Percentiles rank a stretch among this genome's conserved stretches.
Evolutionary conservation across 2,797 vertebrate genomes (phyloP).

Genomic region (Gephyroberyx darwinii): DNA sequence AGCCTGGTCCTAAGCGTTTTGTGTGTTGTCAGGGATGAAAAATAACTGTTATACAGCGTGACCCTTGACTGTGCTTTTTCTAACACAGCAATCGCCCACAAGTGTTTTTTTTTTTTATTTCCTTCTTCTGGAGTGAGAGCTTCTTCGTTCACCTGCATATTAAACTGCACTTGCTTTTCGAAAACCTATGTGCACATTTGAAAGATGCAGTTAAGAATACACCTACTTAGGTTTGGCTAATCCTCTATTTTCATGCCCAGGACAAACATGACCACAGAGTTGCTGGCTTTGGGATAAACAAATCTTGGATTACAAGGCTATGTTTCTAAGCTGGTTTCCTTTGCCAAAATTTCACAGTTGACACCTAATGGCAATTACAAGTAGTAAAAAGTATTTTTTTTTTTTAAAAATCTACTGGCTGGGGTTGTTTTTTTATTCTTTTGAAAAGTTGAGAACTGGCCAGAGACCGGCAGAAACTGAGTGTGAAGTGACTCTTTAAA

Average conservation of each 20-base stretch:
- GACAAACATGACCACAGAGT: not conserved
- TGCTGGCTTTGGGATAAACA: not conserved
- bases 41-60: constrained; percentile 33
- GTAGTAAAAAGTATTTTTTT: not conserved
- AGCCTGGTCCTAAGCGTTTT: not conserved
- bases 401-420: not conserved
- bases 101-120: constrained; percentile 3
- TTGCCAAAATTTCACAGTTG: not conserved
- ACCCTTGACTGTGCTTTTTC: constrained; percentile 34
- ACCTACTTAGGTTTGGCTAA: constrained; percentile 2
- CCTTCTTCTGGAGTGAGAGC: constrained; percentile 2
- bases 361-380: not conserved
- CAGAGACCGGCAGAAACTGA: not conserved
- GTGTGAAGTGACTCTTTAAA: constrained; percentile 8
- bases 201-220: not conserved
- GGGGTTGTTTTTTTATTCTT: not conserved
- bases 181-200: constrained; percentile 11
- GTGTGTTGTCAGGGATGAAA: constrained; percentile 19
- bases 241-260: constrained; percentile 14
- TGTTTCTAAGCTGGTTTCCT: not conserved
- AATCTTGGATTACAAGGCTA: not conserved
- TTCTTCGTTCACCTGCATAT: constrained; percentile 19
- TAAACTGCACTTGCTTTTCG: constrained; percentile 10
- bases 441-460: not conserved
- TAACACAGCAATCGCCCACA: constrained; percentile 26